Conservation (phyloP, 1,140 invertebrate species). For the Macrosteles quadrilineatus region DNA sequence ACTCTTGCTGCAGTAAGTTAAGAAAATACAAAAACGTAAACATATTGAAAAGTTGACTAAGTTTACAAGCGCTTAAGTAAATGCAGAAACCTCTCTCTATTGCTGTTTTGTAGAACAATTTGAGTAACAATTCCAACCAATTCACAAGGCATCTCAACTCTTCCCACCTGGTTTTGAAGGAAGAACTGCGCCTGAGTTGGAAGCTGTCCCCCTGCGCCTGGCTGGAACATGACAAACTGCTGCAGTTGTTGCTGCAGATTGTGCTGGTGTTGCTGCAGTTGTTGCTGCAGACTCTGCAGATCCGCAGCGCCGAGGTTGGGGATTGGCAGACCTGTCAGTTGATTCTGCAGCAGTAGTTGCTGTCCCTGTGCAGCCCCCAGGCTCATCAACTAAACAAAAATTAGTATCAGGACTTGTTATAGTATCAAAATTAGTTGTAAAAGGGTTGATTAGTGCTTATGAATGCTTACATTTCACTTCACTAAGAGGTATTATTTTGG, state of each 20-base stretch:
- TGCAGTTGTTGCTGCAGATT: constrained; percentile 68
- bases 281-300: constrained; percentile 64
- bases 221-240: constrained; percentile 71
- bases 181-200: constrained; percentile 70
- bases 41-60: no score
- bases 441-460: background rate
- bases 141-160: no score
- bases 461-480: no score
- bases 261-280: constrained; percentile 66
- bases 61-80: no score
- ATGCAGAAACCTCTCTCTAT: no score
- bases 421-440: constrained; percentile 1
- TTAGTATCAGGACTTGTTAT: constrained; percentile 33
- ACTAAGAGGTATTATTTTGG: no score
- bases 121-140: no score
- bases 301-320: constrained; percentile 59
- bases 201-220: constrained; percentile 50
- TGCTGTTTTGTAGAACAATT: no score
- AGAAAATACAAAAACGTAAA: no score
- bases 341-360: constrained; percentile 54
- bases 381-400: constrained; percentile 56
- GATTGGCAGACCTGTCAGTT: constrained; percentile 50
- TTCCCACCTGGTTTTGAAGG: constrained; percentile 74
- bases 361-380: constrained; percentile 50
- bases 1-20: no score